These are phyloP conservation scores for Clitarchus hookeri DNA, from an alignment of 2,888 invertebrate species.

Conservation along the genomic window DNA sequence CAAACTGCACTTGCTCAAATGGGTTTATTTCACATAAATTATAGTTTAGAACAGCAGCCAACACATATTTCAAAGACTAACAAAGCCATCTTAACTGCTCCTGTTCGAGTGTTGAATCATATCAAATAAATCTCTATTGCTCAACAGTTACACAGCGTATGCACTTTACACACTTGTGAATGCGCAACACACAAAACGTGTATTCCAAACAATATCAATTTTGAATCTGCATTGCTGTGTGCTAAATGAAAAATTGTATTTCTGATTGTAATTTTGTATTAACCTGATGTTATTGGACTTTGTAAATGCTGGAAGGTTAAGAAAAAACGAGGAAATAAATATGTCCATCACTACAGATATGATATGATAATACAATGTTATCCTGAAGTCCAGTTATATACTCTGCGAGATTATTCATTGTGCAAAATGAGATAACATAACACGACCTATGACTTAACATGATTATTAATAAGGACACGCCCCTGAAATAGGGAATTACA, in stretches of 20 bases:
- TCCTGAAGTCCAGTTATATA: too few species aligned
- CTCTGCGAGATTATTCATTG: too few species aligned
- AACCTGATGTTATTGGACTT: too few species aligned
- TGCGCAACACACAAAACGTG: neutral
- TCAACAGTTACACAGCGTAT: neutral
- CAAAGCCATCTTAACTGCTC: neutral
- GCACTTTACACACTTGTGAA: neutral
- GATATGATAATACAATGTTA: too few species aligned
- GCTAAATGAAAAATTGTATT: neutral
- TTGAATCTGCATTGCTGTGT: neutral
- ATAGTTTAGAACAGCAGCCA: neutral
- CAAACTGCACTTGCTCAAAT: neutral
- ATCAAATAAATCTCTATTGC: conserved; percentile 1
- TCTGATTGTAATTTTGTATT: neutral
- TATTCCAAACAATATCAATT: neutral
- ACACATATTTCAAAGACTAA: neutral
- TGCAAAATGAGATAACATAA: too few species aligned
- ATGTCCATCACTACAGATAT: neutral
- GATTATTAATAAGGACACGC: too few species aligned
- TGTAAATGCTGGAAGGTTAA: too few species aligned
- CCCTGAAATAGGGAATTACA: too few species aligned
- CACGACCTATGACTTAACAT: too few species aligned
- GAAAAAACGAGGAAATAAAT: neutral
- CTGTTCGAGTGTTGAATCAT: neutral
- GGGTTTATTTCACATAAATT: conserved; percentile 9